Conservation (phyloP, 2,888 invertebrate species). For the Latheticus oryzae region DNA sequence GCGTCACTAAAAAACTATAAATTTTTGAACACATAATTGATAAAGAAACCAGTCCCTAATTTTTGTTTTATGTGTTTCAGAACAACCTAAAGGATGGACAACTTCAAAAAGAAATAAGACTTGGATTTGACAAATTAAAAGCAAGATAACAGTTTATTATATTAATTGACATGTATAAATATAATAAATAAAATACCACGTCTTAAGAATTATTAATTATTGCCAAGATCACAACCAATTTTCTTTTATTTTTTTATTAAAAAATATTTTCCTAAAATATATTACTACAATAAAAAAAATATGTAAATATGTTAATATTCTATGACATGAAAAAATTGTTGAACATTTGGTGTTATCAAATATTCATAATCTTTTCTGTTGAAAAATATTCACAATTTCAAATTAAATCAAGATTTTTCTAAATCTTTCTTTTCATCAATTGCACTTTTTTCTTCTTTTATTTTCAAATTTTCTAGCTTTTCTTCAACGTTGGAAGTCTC, state of each 20-base stretch:
- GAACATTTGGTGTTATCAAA: no score
- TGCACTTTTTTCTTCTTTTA: background rate
- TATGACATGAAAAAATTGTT: no score
- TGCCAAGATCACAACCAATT: slow-evolving; percentile 29
- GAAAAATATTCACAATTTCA: no score
- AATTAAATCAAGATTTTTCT: background rate
- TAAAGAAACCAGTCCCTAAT: background rate
- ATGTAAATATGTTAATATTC: background rate
- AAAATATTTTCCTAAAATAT: no score
- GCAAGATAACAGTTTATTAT: background rate
- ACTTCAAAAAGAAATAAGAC: slow-evolving; percentile 4
- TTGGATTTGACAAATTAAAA: slow-evolving; percentile 7
- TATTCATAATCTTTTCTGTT: no score
- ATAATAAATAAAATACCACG: slow-evolving; percentile 22
- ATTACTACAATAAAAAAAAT: background rate
- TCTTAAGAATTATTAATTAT: slow-evolving; percentile 22
- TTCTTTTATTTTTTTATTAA: no score
- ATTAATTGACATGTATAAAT: background rate
- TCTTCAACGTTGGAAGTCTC: no score
- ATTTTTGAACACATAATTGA: no score
- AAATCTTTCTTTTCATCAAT: background rate
- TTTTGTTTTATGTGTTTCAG: background rate
- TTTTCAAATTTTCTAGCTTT: slow-evolving; percentile 5
- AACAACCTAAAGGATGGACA: slow-evolving; percentile 4
- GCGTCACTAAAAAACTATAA: no score